Percentiles rank a stretch among this genome's conserved stretches.
phyloP scores from a whole-genome alignment of 2,113 vertebrate genomes.

The Odobenus rosmarus region DNA sequence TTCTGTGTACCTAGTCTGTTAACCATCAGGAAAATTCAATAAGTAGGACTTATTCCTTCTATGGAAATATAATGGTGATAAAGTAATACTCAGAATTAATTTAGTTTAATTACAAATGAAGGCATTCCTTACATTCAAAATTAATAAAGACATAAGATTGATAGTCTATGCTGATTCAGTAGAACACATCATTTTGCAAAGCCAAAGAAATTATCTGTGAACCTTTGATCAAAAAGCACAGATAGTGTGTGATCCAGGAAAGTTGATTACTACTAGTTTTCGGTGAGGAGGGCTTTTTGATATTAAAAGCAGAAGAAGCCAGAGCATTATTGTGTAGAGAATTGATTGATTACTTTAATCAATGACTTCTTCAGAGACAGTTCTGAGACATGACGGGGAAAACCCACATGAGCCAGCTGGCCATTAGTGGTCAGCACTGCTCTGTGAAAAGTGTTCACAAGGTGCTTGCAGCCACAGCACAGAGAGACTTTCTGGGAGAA shows the following conservation, averaged over 20 bases:
- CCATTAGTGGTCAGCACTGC: constrained; percentile 10
- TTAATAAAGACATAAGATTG: constrained; percentile 63
- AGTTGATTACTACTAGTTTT: constrained; percentile 71
- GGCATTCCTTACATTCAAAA: constrained; percentile 29
- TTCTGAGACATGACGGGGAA: constrained; percentile 59
- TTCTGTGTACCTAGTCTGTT: not conserved
- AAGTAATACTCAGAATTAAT: not conserved
- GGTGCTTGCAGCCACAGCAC: not conserved
- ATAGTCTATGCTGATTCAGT: constrained; percentile 71
- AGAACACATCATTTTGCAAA: constrained; percentile 67
- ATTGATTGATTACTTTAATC: constrained; percentile 82
- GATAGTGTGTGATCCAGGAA: constrained; percentile 73
- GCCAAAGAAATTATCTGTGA: constrained; percentile 72
- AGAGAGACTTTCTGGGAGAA: not conserved
- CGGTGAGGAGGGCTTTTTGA: constrained; percentile 75
- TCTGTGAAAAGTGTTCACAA: not conserved
- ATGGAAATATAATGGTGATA: not conserved
- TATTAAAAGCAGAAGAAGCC: constrained; percentile 77
- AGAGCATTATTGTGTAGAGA: constrained; percentile 78
- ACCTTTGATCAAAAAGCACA: constrained; percentile 79
- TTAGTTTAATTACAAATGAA: constrained; percentile 50
- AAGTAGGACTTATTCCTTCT: constrained; percentile 3
- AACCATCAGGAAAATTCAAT: not conserved
- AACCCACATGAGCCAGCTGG: not conserved
- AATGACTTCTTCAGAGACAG: constrained; percentile 75